Conservation (phyloP, 2,113 vertebrate species). For the Tachuris rubrigastra region DNA sequence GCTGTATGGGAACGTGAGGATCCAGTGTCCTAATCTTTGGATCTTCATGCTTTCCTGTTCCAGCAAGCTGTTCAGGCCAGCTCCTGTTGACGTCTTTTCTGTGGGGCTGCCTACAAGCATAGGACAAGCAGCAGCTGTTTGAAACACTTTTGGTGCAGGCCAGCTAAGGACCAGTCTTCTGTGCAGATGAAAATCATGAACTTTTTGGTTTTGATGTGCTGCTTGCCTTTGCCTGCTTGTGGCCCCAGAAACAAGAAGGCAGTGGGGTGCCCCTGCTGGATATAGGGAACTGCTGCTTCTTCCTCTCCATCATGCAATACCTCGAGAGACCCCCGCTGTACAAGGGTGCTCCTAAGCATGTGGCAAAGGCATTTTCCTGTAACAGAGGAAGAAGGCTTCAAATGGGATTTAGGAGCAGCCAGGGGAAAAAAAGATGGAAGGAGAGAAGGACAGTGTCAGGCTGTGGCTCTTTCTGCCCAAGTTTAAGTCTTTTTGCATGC, state of each 20-base stretch:
- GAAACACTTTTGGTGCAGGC: background rate
- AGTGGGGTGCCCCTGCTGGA: background rate
- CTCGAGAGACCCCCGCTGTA: background rate
- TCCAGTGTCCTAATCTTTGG: background rate
- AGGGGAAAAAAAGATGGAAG: background rate
- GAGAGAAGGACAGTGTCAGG: background rate
- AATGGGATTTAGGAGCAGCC: background rate
- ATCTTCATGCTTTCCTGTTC: background rate
- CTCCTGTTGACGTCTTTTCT: background rate
- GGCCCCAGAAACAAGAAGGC: background rate
- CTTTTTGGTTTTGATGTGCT: background rate
- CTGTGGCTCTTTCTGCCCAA: background rate
- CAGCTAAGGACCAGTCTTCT: background rate
- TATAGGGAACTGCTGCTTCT: background rate
- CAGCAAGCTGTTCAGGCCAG: background rate
- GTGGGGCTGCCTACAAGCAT: rapidly evolving
- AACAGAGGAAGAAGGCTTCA: background rate
- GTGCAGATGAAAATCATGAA: background rate
- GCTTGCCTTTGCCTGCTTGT: background rate
- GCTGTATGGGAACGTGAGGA: background rate
- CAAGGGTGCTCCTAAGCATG: rapidly evolving
- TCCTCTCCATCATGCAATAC: background rate
- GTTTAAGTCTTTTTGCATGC: background rate
- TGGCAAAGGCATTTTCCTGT: background rate
- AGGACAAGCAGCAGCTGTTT: background rate